Percentiles rank a stretch among this genome's conserved stretches.
Evolutionary conservation across 2,797 vertebrate species (phyloP).

Genomic region (Melopsittacus undulatus): DNA sequence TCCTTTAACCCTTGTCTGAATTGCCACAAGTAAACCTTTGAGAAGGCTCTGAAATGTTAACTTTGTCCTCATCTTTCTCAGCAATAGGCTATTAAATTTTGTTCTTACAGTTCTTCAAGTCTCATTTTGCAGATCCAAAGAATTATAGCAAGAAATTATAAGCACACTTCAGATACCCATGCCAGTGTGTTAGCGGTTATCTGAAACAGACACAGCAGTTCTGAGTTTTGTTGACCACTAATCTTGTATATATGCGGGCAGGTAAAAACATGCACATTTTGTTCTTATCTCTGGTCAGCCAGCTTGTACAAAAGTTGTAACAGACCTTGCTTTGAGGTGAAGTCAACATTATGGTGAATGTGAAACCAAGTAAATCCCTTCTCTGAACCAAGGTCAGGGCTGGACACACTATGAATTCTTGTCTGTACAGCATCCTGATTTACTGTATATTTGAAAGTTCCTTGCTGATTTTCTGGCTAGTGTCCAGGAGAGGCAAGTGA

Average conservation of each 20-base stretch:
- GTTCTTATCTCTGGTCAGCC: neutral
- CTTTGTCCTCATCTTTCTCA: neutral
- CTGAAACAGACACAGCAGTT: neutral
- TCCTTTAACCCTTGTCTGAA: conserved; percentile 30
- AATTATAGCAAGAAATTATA: neutral
- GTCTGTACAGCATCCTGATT: neutral
- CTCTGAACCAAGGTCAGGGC: neutral
- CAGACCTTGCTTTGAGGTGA: neutral
- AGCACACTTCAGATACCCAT: neutral
- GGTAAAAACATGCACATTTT: neutral
- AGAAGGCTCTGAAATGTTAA: neutral
- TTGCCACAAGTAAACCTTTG: neutral
- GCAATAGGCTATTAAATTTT: neutral
- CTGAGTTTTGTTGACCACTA: neutral
- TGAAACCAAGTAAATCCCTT: neutral
- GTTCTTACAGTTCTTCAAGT: neutral
- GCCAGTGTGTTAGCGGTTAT: neutral
- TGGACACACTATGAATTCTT: neutral
- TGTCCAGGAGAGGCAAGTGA: neutral
- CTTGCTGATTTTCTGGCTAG: neutral
- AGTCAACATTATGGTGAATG: neutral
- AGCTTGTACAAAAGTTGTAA: neutral
- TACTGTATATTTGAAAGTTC: neutral
- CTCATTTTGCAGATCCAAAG: neutral
- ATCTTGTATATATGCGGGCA: neutral